Evolutionary conservation across 2,888 invertebrate species (phyloP).

Genomic region (Torymus tubicola): DNA sequence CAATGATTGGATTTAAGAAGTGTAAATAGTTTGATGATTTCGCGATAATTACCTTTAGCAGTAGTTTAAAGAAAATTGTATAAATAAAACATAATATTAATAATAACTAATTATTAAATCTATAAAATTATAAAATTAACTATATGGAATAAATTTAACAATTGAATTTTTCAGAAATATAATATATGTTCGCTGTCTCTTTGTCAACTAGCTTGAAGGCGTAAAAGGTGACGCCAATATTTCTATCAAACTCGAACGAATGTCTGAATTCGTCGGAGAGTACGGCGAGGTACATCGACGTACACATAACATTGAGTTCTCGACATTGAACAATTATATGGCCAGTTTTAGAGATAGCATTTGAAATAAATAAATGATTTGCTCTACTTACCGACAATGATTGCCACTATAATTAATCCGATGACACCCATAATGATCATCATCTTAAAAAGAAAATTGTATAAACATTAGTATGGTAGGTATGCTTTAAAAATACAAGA

Average conservation of each 20-base stretch:
- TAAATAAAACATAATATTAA: no score
- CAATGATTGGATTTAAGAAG: background rate
- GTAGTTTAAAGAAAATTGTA: no score
- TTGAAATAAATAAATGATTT: background rate
- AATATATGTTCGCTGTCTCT: background rate
- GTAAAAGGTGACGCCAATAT: background rate
- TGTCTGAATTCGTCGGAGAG: conserved; percentile 57
- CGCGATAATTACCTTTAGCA: no score
- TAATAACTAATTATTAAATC: background rate
- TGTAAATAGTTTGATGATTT: background rate
- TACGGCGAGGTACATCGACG: conserved; percentile 69
- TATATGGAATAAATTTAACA: conserved; percentile 3
- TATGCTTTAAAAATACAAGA: background rate
- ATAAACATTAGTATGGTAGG: background rate
- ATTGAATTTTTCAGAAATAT: background rate
- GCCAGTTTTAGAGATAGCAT: conserved; percentile 42
- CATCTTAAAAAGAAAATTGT: conserved; percentile 79
- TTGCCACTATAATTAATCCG: conserved; percentile 87
- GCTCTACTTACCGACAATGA: conserved; percentile 86
- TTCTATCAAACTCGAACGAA: conserved; percentile 28
- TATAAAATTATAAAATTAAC: background rate
- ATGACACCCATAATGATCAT: conserved; percentile 94
- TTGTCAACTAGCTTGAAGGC: conserved; percentile 3
- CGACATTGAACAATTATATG: conserved; percentile 62
- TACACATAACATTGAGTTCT: conserved; percentile 66